Conservation (phyloP, 1,140 invertebrate species). For the Uloborus diversus region DNA sequence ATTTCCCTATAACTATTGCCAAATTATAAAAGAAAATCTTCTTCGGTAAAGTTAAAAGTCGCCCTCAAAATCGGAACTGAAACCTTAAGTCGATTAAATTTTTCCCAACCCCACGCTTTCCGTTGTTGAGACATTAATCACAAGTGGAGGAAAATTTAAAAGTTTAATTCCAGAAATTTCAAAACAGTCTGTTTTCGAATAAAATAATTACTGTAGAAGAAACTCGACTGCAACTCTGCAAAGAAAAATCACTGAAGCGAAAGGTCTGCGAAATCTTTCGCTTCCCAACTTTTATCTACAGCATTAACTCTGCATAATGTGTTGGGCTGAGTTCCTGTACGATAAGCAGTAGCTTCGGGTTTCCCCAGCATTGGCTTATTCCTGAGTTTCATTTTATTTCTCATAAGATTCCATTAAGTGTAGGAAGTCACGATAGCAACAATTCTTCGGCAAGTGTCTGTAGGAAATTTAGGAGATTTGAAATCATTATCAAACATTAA, state of each 20-base stretch:
- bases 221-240: not conserved
- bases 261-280: constrained; percentile 22
- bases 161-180: constrained; percentile 54
- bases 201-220: constrained; percentile 55
- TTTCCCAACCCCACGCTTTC: not conserved
- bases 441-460: not conserved
- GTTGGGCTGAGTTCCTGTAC: not conserved
- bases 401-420: not conserved
- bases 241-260: constrained; percentile 41
- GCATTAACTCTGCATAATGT: constrained; percentile 40
- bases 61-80: constrained; percentile 1
- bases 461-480: too few relatives aligned
- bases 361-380: not conserved
- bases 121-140: constrained; percentile 42
- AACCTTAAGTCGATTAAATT: constrained; percentile 43
- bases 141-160: constrained; percentile 27
- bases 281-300: constrained; percentile 33
- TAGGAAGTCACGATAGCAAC: not conserved
- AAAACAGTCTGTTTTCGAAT: constrained; percentile 55
- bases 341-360: not conserved
- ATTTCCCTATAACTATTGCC: too few relatives aligned
- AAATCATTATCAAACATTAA: too few relatives aligned
- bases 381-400: constrained; percentile 26
- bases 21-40: not conserved
- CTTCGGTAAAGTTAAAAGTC: not conserved